These are phyloP conservation scores for Streblospio benedicti DNA, from an alignment of 1,140 invertebrate genomes.

Conservation along the genomic window DNA sequence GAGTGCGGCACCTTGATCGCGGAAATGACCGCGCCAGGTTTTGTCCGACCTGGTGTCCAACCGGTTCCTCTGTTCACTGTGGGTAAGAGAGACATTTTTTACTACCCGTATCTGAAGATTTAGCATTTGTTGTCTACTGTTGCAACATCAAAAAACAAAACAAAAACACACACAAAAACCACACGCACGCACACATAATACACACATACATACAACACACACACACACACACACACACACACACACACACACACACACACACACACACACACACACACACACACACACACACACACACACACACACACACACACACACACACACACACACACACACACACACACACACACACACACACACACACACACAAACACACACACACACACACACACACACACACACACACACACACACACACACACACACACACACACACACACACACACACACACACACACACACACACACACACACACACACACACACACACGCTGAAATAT, in stretches of 20 bases:
- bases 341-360: background rate
- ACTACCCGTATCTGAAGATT: too few species aligned
- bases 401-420: background rate
- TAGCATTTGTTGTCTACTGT: too few species aligned
- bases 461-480: background rate
- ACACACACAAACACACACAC: background rate
- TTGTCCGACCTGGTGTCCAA: too few species aligned
- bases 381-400: background rate
- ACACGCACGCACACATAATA: too few species aligned
- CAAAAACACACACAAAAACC: too few species aligned
- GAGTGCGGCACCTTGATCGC: too few species aligned
- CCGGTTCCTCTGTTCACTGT: too few species aligned
- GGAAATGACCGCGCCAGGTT: too few species aligned
- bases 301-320: background rate
- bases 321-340: background rate
- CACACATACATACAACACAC: too few species aligned
- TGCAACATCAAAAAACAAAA: too few species aligned
- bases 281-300: background rate
- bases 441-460: background rate
- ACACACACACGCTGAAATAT: background rate
- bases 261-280: background rate
- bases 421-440: background rate
- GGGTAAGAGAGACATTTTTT: too few species aligned
- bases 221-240: background rate
- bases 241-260: background rate